Conservation (phyloP, 1,140 invertebrate genomes). For the Globodera rostochiensis region DNA sequence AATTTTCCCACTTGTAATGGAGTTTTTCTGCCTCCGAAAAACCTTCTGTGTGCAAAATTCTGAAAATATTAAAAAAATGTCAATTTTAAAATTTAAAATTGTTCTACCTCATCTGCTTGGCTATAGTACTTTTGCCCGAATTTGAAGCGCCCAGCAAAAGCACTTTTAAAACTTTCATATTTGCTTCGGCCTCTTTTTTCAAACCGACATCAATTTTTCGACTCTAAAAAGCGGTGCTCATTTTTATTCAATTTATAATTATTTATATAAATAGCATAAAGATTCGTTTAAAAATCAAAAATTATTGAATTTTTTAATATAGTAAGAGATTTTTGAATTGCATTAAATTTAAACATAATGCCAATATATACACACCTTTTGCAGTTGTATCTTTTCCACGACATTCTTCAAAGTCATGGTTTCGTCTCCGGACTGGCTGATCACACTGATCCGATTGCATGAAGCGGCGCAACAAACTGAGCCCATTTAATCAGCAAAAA, state of each 20-base stretch:
- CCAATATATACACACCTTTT: neutral
- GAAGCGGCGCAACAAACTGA: neutral
- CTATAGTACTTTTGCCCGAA: conserved; percentile 26
- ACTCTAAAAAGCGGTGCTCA: conserved; percentile 11
- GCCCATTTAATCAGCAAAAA: neutral
- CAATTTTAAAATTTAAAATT: neutral
- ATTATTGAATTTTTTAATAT: too few species aligned
- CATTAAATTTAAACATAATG: neutral
- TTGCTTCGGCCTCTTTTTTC: neutral
- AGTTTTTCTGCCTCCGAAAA: conserved; percentile 8
- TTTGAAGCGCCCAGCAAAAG: conserved; percentile 25
- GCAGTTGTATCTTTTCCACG: neutral
- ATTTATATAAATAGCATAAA: too few species aligned
- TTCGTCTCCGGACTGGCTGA: neutral
- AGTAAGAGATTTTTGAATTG: too few species aligned
- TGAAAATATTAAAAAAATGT: conserved; percentile 5
- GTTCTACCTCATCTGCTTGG: conserved; percentile 29
- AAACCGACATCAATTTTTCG: conserved; percentile 18
- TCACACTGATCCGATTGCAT: neutral
- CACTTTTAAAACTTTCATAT: conserved; percentile 19
- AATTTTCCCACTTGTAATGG: conserved; percentile 19
- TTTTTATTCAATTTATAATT: too few species aligned
- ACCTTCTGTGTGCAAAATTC: conserved; percentile 26
- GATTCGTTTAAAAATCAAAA: too few species aligned
- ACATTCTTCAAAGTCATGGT: neutral